These are phyloP conservation scores for Luperina nickerlii DNA, from an alignment of 2,888 invertebrate species.

Conservation along the genomic window DNA sequence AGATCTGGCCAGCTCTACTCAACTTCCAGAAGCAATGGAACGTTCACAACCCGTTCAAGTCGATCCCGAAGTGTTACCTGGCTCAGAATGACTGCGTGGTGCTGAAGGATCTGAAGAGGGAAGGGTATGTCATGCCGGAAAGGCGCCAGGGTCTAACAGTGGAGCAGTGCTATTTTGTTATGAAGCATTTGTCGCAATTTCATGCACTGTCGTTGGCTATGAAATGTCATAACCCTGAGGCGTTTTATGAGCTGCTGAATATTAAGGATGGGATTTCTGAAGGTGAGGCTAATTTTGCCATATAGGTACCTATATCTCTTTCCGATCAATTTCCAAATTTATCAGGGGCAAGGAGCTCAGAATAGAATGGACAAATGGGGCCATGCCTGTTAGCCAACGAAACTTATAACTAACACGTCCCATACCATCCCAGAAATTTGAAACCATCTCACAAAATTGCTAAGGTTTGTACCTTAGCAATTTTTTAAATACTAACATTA, in stretches of 20 bases:
- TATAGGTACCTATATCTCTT: no score
- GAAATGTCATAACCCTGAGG: constrained; percentile 90
- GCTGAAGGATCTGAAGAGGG: constrained; percentile 91
- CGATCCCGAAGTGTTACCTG: constrained; percentile 91
- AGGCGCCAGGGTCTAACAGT: constrained; percentile 91
- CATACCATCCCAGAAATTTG: no score
- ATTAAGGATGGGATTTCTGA: constrained; percentile 87
- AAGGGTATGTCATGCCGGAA: constrained; percentile 92
- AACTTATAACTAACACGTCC: neutral
- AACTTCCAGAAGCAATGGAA: constrained; percentile 89
- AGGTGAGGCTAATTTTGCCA: constrained; percentile 70
- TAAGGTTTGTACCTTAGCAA: neutral
- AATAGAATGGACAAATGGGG: neutral
- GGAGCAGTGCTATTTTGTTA: constrained; percentile 90
- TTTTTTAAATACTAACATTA: neutral
- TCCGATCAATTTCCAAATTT: neutral
- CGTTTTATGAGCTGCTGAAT: constrained; percentile 88
- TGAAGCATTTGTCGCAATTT: constrained; percentile 91
- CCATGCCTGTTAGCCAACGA: neutral
- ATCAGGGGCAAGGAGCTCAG: neutral
- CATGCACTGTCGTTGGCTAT: constrained; percentile 92
- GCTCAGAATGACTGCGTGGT: constrained; percentile 90
- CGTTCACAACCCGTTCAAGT: constrained; percentile 85
- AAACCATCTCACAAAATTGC: neutral
- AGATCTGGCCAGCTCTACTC: constrained; percentile 92